Conservation (phyloP, 2,797 vertebrate species). For the Pampus argenteus region DNA sequence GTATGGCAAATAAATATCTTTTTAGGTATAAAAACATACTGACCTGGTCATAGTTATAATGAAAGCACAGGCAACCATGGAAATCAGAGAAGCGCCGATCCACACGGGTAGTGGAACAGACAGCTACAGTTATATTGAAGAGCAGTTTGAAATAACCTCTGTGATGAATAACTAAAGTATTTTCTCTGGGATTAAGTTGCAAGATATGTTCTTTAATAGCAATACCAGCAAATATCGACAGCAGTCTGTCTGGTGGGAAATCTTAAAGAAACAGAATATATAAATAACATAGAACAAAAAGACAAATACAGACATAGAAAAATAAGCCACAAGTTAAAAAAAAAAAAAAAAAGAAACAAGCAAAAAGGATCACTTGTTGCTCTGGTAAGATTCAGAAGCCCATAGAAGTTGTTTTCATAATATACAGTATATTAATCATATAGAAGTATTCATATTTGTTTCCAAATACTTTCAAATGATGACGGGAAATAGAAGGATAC, state of each 20-base stretch:
- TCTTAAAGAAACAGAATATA: conserved; percentile 82
- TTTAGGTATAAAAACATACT: conserved; percentile 86
- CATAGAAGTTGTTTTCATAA: conserved; percentile 67
- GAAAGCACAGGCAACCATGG: conserved; percentile 83
- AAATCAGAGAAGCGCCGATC: neutral
- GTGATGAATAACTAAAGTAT: conserved; percentile 40
- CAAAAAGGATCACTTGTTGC: conserved; percentile 74
- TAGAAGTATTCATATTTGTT: conserved; percentile 77
- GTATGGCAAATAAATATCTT: conserved; percentile 59
- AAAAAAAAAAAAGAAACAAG: conserved; percentile 48
- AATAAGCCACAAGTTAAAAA: conserved; percentile 63
- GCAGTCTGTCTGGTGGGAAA: conserved; percentile 77
- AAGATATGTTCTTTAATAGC: conserved; percentile 66
- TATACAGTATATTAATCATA: conserved; percentile 75
- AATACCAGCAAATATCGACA: conserved; percentile 70
- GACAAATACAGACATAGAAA: conserved; percentile 82
- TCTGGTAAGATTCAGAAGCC: conserved; percentile 70
- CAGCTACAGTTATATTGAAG: conserved; percentile 37
- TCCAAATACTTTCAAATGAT: conserved; percentile 74
- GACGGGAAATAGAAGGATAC: conserved; percentile 78
- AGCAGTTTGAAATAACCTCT: conserved; percentile 32
- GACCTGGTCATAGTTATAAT: conserved; percentile 65
- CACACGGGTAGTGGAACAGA: conserved; percentile 26
- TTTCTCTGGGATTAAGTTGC: conserved; percentile 46
- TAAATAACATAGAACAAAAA: conserved; percentile 85